Evolutionary conservation across 2,797 vertebrate species (phyloP), one percentile per base, ranked within the genome.

Genomic region (Vespertilio murinus): DNA sequence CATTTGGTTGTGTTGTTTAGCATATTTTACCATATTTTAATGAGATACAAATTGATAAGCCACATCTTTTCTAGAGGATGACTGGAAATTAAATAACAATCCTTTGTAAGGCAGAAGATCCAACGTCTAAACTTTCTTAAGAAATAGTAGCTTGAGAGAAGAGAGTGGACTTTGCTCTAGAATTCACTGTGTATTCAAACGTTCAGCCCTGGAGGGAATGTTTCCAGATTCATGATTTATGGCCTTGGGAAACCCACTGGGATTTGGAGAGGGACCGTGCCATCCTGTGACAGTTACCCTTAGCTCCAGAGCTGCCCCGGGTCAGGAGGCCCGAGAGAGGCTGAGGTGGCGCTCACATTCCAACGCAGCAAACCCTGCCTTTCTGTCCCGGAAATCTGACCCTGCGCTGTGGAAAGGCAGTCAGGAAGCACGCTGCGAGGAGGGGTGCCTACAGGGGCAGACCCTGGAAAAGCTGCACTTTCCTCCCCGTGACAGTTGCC

Each of bases 1-100:
- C 81, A 80, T 94, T 92, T 94, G 67, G 80, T 92, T 73, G 83
- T 85, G 54, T 93, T 96, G 65, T 92, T 96, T 86, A 90, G 95
- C 96, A 96, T 97, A 96, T 96, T 94, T 97, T 95, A 96, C 88
- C 94, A 92, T 95, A 95, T 96, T 96, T 88, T 95, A 96, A 95
- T 93, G 88, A 96, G 90, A 97, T 95, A 49, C 73, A 92, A 75
- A 92, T 61, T 42, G 95, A 97, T 95, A 97, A 96, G 74, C 70
- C 42, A 54, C 10, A 13, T 92, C 88, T 90, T 96, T 94, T 78
- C 74, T 88, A 52, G 90, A 87, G 30, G 71, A 91, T 78, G 71
- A n/a, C 59, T 88, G 13, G 14, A 45, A 93, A 65, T 95, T 92
- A 94, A 90, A 61, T 45, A 71, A 30, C 30, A 83, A 80, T 75